Evolutionary conservation across 2,888 invertebrate genomes (phyloP).

Genomic region (Acronicta alni): DNA sequence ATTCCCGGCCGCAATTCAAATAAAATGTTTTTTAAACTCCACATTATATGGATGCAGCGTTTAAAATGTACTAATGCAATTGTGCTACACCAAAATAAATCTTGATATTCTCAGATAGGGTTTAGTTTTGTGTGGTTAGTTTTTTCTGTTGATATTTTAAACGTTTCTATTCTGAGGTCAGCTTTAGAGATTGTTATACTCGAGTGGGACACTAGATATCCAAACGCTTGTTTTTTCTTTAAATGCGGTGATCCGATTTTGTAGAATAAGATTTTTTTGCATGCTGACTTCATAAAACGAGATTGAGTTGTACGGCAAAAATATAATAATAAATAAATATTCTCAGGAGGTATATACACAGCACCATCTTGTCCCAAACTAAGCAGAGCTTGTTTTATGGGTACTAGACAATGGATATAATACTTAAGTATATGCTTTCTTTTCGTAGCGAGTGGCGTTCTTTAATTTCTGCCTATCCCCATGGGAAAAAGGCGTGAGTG

Average conservation of each 20-base stretch:
- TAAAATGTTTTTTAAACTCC: slow-evolving; percentile 51
- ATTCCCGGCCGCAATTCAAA: slow-evolving; percentile 48
- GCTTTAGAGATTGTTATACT: slow-evolving; percentile 23
- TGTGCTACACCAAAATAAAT: slow-evolving; percentile 11
- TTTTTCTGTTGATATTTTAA: slow-evolving; percentile 37
- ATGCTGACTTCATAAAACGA: too few relatives aligned
- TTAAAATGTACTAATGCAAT: slow-evolving; percentile 36
- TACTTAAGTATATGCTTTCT: too few relatives aligned
- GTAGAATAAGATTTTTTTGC: neutral
- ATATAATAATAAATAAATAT: too few relatives aligned
- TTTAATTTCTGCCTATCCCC: too few relatives aligned
- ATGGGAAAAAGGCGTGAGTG: too few relatives aligned
- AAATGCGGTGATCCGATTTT: slow-evolving; percentile 10
- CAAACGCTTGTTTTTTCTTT: slow-evolving; percentile 12
- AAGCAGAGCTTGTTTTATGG: too few relatives aligned
- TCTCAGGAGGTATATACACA: too few relatives aligned
- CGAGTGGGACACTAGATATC: slow-evolving; percentile 9
- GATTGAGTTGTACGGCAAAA: too few relatives aligned
- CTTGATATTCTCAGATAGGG: slow-evolving; percentile 5
- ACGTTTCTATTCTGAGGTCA: slow-evolving; percentile 26
- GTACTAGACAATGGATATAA: too few relatives aligned
- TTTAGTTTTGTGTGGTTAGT: slow-evolving; percentile 7
- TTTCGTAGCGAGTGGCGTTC: too few relatives aligned
- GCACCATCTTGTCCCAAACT: too few relatives aligned
- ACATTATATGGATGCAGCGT: slow-evolving; percentile 35